These are phyloP conservation scores for Triplophysa yarkandensis DNA, from an alignment of 2,797 vertebrate species.

Conservation along the genomic window DNA sequence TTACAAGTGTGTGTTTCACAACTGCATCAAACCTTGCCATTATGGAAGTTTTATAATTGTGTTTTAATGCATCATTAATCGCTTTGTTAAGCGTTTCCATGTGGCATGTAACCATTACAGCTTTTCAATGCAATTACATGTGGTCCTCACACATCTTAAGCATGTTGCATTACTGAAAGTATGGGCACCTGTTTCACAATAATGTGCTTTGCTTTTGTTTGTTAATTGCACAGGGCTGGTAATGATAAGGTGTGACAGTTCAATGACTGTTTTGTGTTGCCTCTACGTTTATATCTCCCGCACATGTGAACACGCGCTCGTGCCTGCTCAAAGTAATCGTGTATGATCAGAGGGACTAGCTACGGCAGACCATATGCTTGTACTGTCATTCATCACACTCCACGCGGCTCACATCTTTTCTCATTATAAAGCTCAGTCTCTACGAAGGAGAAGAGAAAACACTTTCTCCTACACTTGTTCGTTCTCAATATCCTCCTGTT, in stretches of 20 bases:
- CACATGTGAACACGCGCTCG: neutral
- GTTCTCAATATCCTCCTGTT: conserved; percentile 14
- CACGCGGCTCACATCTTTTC: conserved; percentile 43
- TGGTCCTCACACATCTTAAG: conserved; percentile 11
- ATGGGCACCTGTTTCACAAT: conserved; percentile 33
- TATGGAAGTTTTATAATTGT: conserved; percentile 1
- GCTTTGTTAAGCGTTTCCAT: neutral
- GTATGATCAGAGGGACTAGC: conserved; percentile 46
- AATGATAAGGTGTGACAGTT: conserved; percentile 34
- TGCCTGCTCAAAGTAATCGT: conserved; percentile 40
- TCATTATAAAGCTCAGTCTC: conserved; percentile 45
- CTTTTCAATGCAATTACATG: too few relatives aligned
- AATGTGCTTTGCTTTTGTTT: conserved; percentile 40
- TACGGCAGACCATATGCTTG: conserved; percentile 32
- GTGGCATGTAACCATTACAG: conserved; percentile 16
- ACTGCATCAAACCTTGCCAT: neutral
- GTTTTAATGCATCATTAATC: conserved; percentile 9
- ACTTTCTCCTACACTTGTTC: conserved; percentile 34
- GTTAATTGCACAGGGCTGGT: conserved; percentile 41
- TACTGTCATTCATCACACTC: conserved; percentile 43
- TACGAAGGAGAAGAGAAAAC: conserved; percentile 33
- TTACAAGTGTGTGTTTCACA: neutral
- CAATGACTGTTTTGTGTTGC: conserved; percentile 32
- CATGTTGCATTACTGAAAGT: conserved; percentile 22
- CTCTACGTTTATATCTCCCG: conserved; percentile 20